These are phyloP conservation scores for Habropoda laboriosa DNA, from an alignment of 1,140 invertebrate species.

Conservation along the genomic window DNA sequence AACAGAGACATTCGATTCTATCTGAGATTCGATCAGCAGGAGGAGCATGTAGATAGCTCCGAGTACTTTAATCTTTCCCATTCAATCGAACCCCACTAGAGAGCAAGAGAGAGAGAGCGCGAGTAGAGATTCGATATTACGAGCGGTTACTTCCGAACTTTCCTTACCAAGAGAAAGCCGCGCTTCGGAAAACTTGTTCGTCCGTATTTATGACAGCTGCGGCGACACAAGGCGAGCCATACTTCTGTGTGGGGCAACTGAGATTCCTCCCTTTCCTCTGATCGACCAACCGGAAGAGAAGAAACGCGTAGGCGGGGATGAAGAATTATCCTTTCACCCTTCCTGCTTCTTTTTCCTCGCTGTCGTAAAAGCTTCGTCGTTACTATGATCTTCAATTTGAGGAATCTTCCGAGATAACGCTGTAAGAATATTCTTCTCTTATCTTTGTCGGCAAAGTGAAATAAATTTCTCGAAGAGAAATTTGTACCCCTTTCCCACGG, in stretches of 20 bases:
- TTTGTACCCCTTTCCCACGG: too few relatives aligned
- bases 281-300: neutral
- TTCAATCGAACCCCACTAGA: constrained; percentile 42
- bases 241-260: constrained; percentile 15
- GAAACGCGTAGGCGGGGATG: neutral
- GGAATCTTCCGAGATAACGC: neutral
- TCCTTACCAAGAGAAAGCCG: constrained; percentile 36
- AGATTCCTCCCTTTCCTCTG: constrained; percentile 24
- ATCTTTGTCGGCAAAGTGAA: too few relatives aligned
- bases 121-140: constrained; percentile 56
- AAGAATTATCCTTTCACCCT: neutral
- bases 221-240: constrained; percentile 37
- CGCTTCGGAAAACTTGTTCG: constrained; percentile 51
- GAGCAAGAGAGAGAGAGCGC: too few relatives aligned
- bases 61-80: constrained; percentile 54
- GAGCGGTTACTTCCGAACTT: constrained; percentile 55
- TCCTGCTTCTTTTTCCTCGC: neutral
- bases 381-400: neutral
- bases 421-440: too few relatives aligned
- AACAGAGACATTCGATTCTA: constrained; percentile 11
- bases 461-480: too few relatives aligned
- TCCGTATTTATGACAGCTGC: constrained; percentile 61
- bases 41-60: neutral
- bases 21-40: neutral
- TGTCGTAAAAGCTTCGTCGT: neutral